phyloP scores from a whole-genome alignment of 2,113 vertebrate genomes.

The Callorhinus ursinus region DNA sequence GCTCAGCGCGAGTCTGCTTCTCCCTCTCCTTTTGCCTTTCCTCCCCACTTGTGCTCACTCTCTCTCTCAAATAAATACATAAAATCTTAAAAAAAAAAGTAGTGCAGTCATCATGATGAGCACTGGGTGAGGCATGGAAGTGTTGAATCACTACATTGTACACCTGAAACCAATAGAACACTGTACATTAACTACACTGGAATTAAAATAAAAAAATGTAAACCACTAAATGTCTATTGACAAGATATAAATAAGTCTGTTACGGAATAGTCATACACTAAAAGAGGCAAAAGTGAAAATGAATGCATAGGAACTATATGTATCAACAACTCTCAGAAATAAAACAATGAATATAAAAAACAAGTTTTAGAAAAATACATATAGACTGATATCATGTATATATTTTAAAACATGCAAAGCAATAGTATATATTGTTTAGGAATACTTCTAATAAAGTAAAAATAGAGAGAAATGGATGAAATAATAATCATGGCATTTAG shows the following conservation, averaged over 20 bases:
- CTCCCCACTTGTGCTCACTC: no score
- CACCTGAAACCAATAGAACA: not conserved
- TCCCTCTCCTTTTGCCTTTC: no score
- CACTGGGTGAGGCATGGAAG: not conserved
- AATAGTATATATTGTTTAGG: not conserved
- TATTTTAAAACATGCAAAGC: not conserved
- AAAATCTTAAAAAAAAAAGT: no score
- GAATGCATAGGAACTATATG: not conserved
- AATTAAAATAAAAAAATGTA: not conserved
- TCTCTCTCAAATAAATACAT: no score
- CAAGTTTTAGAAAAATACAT: not conserved
- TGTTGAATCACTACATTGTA: not conserved
- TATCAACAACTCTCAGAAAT: not conserved
- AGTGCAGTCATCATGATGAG: not conserved
- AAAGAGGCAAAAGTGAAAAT: constrained; percentile 1
- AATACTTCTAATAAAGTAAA: not conserved
- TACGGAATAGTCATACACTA: not conserved
- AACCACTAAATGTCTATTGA: not conserved
- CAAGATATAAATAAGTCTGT: not conserved
- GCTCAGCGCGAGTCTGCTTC: no score
- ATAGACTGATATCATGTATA: not conserved
- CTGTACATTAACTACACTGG: not conserved
- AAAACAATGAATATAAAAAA: not conserved
- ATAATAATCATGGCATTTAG: not conserved
- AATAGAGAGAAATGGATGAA: not conserved